Conservation (phyloP, 2,113 vertebrate genomes). For the Accipiter cooperii region DNA sequence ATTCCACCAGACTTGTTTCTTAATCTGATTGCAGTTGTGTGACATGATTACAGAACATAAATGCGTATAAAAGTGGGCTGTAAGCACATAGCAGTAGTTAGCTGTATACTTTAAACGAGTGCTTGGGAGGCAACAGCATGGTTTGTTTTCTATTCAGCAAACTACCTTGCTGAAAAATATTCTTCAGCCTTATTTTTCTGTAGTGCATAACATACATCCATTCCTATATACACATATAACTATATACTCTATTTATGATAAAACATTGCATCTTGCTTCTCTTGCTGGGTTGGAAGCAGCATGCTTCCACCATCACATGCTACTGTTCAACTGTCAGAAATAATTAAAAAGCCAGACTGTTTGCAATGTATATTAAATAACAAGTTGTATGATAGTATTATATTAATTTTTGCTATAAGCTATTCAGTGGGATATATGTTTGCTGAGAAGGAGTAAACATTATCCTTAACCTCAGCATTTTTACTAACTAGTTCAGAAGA, state of each 20-base stretch:
- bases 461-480: background rate
- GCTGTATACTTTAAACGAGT: background rate
- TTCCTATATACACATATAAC: background rate
- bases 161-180: background rate
- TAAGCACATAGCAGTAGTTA: background rate
- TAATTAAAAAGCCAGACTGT: background rate
- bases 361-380: background rate
- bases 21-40: background rate
- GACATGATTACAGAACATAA: background rate
- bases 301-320: background rate
- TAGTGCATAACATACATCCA: background rate
- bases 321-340: background rate
- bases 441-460: background rate
- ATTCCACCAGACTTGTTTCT: background rate
- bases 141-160: background rate
- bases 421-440: background rate
- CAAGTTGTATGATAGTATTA: background rate
- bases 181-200: background rate
- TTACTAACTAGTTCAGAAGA: constrained; percentile 28
- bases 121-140: background rate
- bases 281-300: background rate
- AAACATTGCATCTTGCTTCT: background rate
- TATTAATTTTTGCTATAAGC: background rate
- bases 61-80: background rate
- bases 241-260: background rate